Evolutionary conservation across 2,797 vertebrate species (phyloP).

Genomic region (Alectoris magna): DNA sequence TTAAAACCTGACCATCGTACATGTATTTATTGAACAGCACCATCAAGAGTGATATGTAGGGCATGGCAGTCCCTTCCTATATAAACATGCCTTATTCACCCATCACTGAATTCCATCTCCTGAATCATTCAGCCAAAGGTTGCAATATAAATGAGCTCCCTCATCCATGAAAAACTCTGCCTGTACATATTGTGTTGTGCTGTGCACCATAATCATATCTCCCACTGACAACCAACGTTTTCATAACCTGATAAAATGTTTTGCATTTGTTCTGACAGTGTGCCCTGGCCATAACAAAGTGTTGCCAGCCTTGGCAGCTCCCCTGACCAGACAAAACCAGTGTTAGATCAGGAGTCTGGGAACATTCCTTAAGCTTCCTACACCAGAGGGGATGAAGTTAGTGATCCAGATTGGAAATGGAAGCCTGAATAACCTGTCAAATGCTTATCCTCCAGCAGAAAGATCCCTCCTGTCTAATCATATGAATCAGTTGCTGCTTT

Average conservation of each 20-base stretch:
- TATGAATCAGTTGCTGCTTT: neutral
- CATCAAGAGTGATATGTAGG: neutral
- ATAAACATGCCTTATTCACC: neutral
- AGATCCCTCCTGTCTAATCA: neutral
- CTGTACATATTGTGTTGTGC: neutral
- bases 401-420: neutral
- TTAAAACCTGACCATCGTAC: neutral
- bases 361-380: neutral
- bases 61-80: neutral
- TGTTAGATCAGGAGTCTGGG: neutral
- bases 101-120: neutral
- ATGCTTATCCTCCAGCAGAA: neutral
- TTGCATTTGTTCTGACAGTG: neutral
- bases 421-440: neutral
- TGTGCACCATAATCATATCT: neutral
- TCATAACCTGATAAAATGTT: neutral
- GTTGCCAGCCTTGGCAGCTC: neutral
- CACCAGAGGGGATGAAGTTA: rapidly evolving
- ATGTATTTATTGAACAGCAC: neutral
- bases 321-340: neutral
- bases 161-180: neutral
- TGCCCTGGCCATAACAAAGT: rapidly evolving
- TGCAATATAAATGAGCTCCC: neutral
- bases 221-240: neutral
- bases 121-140: neutral